Base-by-base conservation (phyloP, 2,797 vertebrate species). In the Poeciliopsis gracilis region DNA sequence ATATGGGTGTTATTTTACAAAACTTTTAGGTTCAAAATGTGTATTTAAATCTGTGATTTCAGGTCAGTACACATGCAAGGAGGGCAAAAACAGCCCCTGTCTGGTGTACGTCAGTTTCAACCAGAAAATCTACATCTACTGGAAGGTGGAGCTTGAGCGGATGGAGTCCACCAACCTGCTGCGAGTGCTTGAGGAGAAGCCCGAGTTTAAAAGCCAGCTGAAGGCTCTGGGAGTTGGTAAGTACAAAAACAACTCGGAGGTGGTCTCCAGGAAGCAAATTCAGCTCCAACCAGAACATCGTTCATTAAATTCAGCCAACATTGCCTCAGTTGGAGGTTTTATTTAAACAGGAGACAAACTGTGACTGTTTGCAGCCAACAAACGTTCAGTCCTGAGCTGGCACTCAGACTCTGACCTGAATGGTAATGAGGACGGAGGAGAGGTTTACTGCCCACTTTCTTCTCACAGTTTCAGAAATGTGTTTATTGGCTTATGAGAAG, bases 41-140 rank as follows among this genome's bases (percentile, higher is more conserved):
- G 47, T n/a, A 38, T 67, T 33, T 20, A 71, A 77, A 69, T 83
- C 12, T 70, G 25, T 76, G 63, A 0, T 85, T 20, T 16, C 90
- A 99, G 98, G 98, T 61, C 96, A 98, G 57, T 99, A 98, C 45
- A 97, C 98, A 1, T 99, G 98, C 86, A 98, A 98, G 92, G 97
- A 97, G 55, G 96, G 96, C 25, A 96, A 85, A 78, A 99, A 99
- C 89, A 98, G 97, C 88, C 98, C 98, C 28, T 99, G 98, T 79
- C 92, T 99, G 36, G 97, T 99, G 55, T 99, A 99, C 0, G 97
- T 99, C 82, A 98, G 97, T 72, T 99, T 99, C 95, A 99, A 91
- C 84, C 97, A 99, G 86, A 99, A 99, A 90, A 98, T 99, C 91
- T 97, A 97, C 71, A 96, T 99, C 82, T 99, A 99, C 93, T 99